Conservation (phyloP, 2,797 vertebrate genomes). For the Nyctalus aviator region DNA sequence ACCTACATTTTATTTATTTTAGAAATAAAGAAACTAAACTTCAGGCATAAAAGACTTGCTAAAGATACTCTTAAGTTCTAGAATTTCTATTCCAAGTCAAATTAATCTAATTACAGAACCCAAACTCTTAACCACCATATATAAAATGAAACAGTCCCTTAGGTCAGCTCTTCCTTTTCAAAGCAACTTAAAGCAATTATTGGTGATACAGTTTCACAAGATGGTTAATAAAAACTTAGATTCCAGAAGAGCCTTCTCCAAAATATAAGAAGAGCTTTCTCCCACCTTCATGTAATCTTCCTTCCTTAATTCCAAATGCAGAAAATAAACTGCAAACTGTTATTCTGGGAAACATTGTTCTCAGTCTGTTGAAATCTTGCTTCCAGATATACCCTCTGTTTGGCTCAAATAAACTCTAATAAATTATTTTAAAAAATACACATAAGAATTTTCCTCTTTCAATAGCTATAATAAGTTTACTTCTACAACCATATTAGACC, state of each 20-base stretch:
- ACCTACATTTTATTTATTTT: neutral
- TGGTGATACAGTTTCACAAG: neutral
- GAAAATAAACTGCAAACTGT: neutral
- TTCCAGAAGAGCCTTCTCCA: neutral
- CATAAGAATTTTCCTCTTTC: slow-evolving; percentile 24
- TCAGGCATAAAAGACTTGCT: slow-evolving; percentile 10
- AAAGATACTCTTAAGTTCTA: neutral
- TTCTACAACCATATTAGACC: neutral
- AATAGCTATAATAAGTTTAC: neutral
- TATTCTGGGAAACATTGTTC: neutral
- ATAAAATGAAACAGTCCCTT: neutral
- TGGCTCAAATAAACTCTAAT: neutral
- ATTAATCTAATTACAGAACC: slow-evolving; percentile 9
- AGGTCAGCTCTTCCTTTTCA: slow-evolving; percentile 18
- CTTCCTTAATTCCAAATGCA: neutral
- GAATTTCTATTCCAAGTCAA: slow-evolving; percentile 32
- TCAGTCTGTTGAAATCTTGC: neutral
- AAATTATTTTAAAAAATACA: too few relatives aligned
- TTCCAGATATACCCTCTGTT: neutral
- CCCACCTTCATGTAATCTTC: neutral
- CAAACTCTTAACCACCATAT: neutral
- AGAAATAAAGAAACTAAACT: slow-evolving; percentile 42
- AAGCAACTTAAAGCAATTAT: slow-evolving; percentile 37
- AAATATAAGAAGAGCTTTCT: slow-evolving; percentile 4
- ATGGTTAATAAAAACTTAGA: neutral